Evolutionary conservation across 2,113 vertebrate genomes (phyloP).

Genomic region (Pachycephala philippinensis): DNA sequence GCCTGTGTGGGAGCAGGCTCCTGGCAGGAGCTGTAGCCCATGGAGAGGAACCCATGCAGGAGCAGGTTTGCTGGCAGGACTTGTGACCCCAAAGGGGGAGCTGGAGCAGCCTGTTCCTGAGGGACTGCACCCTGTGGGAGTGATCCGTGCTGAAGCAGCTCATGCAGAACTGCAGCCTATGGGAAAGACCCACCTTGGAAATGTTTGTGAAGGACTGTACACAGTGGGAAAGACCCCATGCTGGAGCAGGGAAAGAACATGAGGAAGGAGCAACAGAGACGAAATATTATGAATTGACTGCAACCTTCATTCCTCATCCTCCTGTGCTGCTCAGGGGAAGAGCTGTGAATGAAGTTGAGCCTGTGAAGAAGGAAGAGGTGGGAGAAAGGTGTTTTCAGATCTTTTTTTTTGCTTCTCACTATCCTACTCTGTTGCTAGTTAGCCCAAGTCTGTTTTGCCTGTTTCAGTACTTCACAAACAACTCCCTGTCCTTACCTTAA

Average conservation of each 20-base stretch:
- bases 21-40: neutral
- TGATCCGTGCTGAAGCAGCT: neutral
- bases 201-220: neutral
- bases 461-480: neutral
- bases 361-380: neutral
- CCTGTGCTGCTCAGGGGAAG: neutral
- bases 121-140: neutral
- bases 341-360: neutral
- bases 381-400: neutral
- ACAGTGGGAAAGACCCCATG: neutral
- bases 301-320: neutral
- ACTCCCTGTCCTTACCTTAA: neutral
- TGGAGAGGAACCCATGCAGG: neutral
- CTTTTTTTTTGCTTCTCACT: neutral
- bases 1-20: neutral
- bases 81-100: neutral
- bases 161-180: neutral
- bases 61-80: neutral
- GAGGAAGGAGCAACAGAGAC: neutral
- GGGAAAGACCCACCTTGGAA: neutral
- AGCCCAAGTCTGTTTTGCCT: neutral
- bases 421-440: neutral
- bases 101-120: neutral
- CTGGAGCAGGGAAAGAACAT: neutral
- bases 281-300: neutral